phyloP scores from a whole-genome alignment of 1,140 invertebrate genomes.

The Phymorhynchus buccinoides region DNA sequence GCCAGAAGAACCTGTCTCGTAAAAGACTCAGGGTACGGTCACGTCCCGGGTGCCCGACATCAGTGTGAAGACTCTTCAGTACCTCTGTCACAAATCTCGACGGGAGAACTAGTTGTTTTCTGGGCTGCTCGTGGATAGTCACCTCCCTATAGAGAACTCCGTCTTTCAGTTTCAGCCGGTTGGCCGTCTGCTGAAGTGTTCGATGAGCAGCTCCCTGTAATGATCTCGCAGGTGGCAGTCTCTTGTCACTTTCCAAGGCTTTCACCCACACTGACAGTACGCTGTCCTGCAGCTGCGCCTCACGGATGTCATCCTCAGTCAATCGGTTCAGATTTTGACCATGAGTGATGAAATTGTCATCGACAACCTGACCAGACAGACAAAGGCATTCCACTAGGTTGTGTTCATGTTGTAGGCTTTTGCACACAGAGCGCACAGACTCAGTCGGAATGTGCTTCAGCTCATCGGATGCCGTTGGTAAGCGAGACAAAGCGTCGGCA shows the following conservation, averaged over 20 bases:
- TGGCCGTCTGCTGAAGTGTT: too few relatives aligned
- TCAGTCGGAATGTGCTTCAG: background rate
- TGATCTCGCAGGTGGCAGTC: too few relatives aligned
- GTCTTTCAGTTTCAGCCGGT: background rate
- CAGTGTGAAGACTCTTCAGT: conserved; percentile 35
- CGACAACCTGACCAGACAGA: conserved; percentile 1
- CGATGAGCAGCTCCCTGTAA: too few relatives aligned
- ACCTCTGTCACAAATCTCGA: background rate
- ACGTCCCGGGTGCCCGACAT: conserved; percentile 42
- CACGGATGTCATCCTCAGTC: background rate
- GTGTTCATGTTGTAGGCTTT: background rate
- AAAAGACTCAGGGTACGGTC: conserved; percentile 33
- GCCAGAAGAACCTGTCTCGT: conserved; percentile 41
- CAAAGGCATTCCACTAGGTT: too few relatives aligned
- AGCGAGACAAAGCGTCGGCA: conserved; percentile 37
- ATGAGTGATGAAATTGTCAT: background rate
- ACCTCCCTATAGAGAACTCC: background rate
- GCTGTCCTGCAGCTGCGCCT: background rate
- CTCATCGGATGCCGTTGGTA: too few relatives aligned
- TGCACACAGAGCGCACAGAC: background rate
- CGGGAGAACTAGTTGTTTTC: conserved; percentile 27
- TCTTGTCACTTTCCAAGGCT: too few relatives aligned
- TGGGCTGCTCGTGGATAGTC: background rate
- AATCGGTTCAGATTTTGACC: background rate
- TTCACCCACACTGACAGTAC: background rate